A percentile compares a stretch with the other conserved stretches of the same genome.
phyloP scores from a whole-genome alignment of 2,797 vertebrate genomes.

The Phrynocephalus forsythii region DNA sequence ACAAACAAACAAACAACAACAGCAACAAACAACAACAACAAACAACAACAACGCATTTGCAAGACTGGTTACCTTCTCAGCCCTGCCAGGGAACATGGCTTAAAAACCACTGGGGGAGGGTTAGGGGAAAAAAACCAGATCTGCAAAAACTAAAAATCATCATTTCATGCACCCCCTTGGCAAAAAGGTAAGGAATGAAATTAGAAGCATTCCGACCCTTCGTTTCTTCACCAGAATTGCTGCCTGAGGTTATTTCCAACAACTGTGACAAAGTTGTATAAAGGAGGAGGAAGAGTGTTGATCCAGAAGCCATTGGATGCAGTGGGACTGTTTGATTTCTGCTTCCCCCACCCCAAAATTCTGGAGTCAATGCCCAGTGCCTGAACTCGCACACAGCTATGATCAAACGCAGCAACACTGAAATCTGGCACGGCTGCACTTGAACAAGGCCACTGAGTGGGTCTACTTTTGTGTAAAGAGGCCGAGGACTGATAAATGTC shows the following conservation, averaged over 20 bases:
- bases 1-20: too few species aligned
- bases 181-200: neutral
- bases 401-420: too few species aligned
- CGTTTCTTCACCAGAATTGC: neutral
- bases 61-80: neutral
- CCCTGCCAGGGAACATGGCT: neutral
- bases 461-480: neutral
- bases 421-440: neutral
- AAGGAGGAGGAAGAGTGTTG: neutral
- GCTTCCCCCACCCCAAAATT: too few species aligned
- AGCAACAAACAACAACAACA: too few species aligned
- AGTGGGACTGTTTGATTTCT: neutral
- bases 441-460: neutral
- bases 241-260: neutral
- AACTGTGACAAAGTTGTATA: neutral
- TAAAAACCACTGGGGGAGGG: neutral
- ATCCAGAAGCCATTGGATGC: neutral
- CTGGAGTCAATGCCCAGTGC: too few species aligned
- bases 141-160: neutral
- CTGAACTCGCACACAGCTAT: too few species aligned
- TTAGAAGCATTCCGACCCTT: neutral
- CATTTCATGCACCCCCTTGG: neutral
- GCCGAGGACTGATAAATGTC: too few species aligned
- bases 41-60: neutral
- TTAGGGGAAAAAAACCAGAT: neutral